Evolutionary conservation across 2,797 vertebrate species (phyloP), one percentile per base, ranked within the genome.

Genomic region (Rhinella marina): DNA sequence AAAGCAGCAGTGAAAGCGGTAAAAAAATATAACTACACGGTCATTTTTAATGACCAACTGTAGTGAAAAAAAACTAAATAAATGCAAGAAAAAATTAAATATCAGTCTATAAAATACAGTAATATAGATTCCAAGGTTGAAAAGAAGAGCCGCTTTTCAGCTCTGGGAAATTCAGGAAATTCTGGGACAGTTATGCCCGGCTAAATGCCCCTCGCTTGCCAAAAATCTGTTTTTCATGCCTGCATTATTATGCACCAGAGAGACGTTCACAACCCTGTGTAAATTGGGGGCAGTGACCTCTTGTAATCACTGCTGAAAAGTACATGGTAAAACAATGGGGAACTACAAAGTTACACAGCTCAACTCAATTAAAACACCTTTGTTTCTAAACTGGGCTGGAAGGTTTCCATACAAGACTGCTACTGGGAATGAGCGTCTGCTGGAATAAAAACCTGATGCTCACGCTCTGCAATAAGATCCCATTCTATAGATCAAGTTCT

Each of bases 221-320:
- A 89, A 89, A 86, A 87, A 86, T 61, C 76, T 80, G 78, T 27
- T 72, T 85, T 81, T 85, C 85, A 86, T 89, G 88, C 88, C 80
- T 57, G 72, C 81, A 79, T 82, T 86, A 89, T 89, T 89, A 89
- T 86, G 73, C 88, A 77, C n/a, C 72, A 86, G 84, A 83, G 84
- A 68, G 61, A 73, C 72, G 64, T 76, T 61, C 64, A 84, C 73
- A 83, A 75, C 52, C 52, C 85, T 86, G 88, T 83, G 85, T 87
- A 89, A 89, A 89, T 89, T 83, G 81, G 85, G 88, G 85, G 88
- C 88, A 89, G 32, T 89, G 88, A 89, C 88, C 88, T 84, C 88
- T 84, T 89, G 88, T 89, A 89, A 89, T 89, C 85, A 87, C 80
- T 83, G 88, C 81, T 23, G 88, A 77, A 88, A 86, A 77, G 72